Percentiles rank a stretch among this genome's conserved stretches.
phyloP scores from a whole-genome alignment of 2,888 invertebrate species.

The Zelleria hepariella region DNA sequence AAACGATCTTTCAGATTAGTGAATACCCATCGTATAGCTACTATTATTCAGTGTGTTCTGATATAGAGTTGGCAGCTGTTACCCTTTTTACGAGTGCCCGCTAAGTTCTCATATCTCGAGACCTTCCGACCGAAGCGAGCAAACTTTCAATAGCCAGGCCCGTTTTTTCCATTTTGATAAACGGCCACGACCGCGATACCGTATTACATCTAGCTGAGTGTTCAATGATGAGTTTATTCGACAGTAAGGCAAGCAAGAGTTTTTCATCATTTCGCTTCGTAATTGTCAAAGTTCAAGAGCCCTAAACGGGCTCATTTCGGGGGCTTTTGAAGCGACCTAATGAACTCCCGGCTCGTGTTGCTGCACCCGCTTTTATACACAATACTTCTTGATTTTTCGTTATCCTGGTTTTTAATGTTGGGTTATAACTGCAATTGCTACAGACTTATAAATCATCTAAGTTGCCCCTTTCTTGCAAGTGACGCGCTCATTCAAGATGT shows the following conservation, averaged over 20 bases:
- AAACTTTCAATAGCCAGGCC: neutral
- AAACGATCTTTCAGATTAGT: neutral
- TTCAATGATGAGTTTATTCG: neutral
- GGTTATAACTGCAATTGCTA: too few species aligned
- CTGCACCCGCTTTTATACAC: neutral
- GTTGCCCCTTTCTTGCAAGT: neutral
- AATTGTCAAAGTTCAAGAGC: neutral
- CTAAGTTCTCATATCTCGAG: constrained; percentile 1
- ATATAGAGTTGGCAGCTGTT: neutral
- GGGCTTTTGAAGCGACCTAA: neutral
- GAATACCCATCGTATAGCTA: neutral
- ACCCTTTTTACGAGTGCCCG: neutral
- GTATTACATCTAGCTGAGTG: neutral
- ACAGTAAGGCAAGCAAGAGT: neutral
- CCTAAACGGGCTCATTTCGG: neutral
- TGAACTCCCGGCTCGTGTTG: neutral
- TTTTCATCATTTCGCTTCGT: neutral
- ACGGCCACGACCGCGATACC: neutral
- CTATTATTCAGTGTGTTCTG: neutral
- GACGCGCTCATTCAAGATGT: neutral
- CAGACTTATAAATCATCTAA: too few species aligned
- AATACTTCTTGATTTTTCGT: too few species aligned
- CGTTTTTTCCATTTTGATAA: neutral
- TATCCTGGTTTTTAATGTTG: too few species aligned
- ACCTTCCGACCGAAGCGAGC: neutral